These are phyloP conservation scores for Pherbina coryleti DNA, from an alignment of 2,888 invertebrate species.

Conservation along the genomic window DNA sequence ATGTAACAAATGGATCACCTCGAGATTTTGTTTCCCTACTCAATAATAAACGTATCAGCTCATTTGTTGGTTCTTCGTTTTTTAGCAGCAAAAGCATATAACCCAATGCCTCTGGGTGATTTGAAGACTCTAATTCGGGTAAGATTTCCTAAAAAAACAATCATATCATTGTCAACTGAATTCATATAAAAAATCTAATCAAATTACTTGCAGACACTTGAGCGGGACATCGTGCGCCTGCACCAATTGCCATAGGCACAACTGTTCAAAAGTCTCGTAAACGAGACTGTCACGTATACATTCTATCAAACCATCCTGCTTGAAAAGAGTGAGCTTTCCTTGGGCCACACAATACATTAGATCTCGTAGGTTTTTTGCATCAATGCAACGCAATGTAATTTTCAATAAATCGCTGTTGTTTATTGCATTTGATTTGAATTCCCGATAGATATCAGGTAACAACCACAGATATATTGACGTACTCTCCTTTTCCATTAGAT, in stretches of 20 bases:
- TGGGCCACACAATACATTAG: conserved; percentile 92
- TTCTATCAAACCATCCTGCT: conserved; percentile 79
- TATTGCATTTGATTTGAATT: conserved; percentile 87
- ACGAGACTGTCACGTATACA: conserved; percentile 86
- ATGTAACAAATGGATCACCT: conserved; percentile 89
- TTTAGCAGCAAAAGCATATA: conserved; percentile 91
- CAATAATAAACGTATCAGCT: conserved; percentile 86
- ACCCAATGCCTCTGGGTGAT: conserved; percentile 93
- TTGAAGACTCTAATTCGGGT: conserved; percentile 82
- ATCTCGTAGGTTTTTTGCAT: conserved; percentile 90
- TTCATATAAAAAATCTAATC: background rate
- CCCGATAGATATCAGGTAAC: conserved; percentile 91
- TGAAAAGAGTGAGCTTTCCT: conserved; percentile 87
- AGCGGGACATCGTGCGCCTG: conserved; percentile 94
- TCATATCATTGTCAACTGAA: background rate
- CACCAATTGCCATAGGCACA: conserved; percentile 96
- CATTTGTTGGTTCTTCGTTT: conserved; percentile 90
- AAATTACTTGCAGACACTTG: conserved; percentile 78
- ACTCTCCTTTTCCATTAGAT: conserved; percentile 90
- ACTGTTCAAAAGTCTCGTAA: conserved; percentile 98
- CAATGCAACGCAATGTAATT: conserved; percentile 90
- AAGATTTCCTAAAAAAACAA: conserved; percentile 69
- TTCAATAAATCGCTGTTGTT: conserved; percentile 91
- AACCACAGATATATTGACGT: conserved; percentile 90
- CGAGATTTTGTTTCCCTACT: conserved; percentile 79